These are phyloP conservation scores for Marmota flaviventris DNA, from an alignment of 2,113 vertebrate species.

Conservation along the genomic window DNA sequence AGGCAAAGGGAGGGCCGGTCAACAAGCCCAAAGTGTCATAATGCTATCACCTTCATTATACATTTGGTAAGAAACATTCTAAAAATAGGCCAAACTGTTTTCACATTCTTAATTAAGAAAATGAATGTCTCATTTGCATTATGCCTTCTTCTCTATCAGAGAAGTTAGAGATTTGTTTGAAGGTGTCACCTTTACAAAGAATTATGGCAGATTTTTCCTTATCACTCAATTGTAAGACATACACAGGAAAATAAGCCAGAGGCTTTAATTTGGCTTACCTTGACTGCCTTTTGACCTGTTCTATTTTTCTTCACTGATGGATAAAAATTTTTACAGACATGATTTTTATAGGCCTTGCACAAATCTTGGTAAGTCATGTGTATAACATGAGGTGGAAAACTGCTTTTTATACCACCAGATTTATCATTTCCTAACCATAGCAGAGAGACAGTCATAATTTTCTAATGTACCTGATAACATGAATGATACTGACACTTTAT, in stretches of 20 bases:
- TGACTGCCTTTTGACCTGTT: slow-evolving; percentile 71
- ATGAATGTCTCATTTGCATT: slow-evolving; percentile 22
- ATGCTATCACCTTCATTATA: neutral
- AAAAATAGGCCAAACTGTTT: neutral
- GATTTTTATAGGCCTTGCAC: slow-evolving; percentile 51
- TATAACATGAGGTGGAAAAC: slow-evolving; percentile 35
- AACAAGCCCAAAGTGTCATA: neutral
- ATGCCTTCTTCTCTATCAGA: neutral
- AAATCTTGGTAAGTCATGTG: slow-evolving; percentile 52
- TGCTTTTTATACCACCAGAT: slow-evolving; percentile 10
- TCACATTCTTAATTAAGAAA: slow-evolving; percentile 33
- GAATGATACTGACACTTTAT: slow-evolving; percentile 26
- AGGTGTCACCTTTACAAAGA: slow-evolving; percentile 25
- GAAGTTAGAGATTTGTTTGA: slow-evolving; percentile 25
- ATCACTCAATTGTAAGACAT: slow-evolving; percentile 29
- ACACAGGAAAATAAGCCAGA: slow-evolving; percentile 61
- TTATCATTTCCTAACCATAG: slow-evolving; percentile 19
- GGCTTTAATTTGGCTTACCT: slow-evolving; percentile 67
- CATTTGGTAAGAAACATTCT: neutral
- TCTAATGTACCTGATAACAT: slow-evolving; percentile 31
- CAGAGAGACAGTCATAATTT: slow-evolving; percentile 55
- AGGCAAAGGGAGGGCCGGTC: neutral
- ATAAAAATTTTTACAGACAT: slow-evolving; percentile 31
- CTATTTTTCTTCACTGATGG: slow-evolving; percentile 60
- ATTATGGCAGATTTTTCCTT: slow-evolving; percentile 5